These are phyloP conservation scores for Scaptomyza cyrtandrae DNA, from an alignment of 2,888 invertebrate genomes.

Conservation along the genomic window DNA sequence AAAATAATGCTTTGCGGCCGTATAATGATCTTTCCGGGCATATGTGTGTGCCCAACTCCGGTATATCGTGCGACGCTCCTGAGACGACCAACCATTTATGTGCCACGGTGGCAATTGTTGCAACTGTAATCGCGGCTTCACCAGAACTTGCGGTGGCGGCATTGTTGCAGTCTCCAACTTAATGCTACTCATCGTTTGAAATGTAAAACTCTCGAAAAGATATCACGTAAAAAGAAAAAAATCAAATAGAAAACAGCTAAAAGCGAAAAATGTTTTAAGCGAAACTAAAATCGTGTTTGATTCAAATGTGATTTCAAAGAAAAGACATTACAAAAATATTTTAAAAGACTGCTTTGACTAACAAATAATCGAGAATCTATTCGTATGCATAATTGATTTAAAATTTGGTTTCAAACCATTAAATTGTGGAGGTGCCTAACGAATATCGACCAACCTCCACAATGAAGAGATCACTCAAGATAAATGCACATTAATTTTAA, in stretches of 20 bases:
- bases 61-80: conserved; percentile 43
- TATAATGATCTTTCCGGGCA: conserved; percentile 34
- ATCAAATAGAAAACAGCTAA: conserved; percentile 24
- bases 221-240: conserved; percentile 9
- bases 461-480: neutral
- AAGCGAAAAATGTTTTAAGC: conserved; percentile 25
- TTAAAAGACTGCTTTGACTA: conserved; percentile 1
- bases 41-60: conserved; percentile 68
- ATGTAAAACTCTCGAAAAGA: conserved; percentile 21
- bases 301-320: neutral
- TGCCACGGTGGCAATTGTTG: conserved; percentile 46
- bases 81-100: conserved; percentile 35
- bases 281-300: conserved; percentile 30
- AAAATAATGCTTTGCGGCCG: conserved; percentile 58
- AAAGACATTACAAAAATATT: conserved; percentile 2
- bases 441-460: no score
- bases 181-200: conserved; percentile 10
- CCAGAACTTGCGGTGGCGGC: neutral
- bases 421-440: no score
- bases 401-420: neutral
- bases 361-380: neutral
- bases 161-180: neutral
- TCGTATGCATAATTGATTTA: no score
- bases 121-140: conserved; percentile 2
- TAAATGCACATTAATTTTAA: neutral